These are phyloP conservation scores for Salmo trutta DNA, from an alignment of 2,797 vertebrate species.

Conservation along the genomic window DNA sequence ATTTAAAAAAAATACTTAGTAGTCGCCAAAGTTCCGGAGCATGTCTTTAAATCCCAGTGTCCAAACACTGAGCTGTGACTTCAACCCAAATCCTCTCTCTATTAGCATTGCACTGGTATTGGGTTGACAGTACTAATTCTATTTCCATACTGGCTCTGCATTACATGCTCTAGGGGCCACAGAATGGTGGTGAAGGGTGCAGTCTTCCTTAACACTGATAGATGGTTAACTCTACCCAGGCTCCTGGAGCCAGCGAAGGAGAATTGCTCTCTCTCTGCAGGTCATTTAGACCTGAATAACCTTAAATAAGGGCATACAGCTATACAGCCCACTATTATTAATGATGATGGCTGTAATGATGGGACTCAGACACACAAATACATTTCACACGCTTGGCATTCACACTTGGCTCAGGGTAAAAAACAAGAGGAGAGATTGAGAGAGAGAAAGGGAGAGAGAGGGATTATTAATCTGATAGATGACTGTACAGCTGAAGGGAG, in stretches of 20 bases:
- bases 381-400: conserved; percentile 66
- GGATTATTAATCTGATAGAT: conserved; percentile 81
- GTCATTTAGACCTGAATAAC: conserved; percentile 63
- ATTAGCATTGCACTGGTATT: conserved; percentile 8
- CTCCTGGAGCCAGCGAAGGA: conserved; percentile 30
- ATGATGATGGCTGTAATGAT: conserved; percentile 68
- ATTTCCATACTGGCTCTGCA: conserved; percentile 24
- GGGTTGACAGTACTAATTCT: conserved; percentile 50
- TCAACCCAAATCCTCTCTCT: conserved; percentile 1
- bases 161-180: conserved; percentile 42
- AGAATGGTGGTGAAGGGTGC: conserved; percentile 54
- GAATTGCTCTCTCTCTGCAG: conserved; percentile 29
- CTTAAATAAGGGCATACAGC: conserved; percentile 64
- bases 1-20: too few relatives aligned
- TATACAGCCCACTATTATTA: conserved; percentile 59
- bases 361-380: conserved; percentile 67
- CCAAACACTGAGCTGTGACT: conserved; percentile 20
- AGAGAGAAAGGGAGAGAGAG: conserved; percentile 45
- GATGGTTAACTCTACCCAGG: conserved; percentile 46
- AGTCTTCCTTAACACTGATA: conserved; percentile 61
- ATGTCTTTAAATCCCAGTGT: not conserved
- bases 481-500: conserved; percentile 75
- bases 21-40: not conserved
- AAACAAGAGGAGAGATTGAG: conserved; percentile 20
- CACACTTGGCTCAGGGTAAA: conserved; percentile 47